A percentile compares a stretch with the other conserved stretches of the same genome.
phyloP scores from a whole-genome alignment of 1,140 invertebrate species.

The Diorhabda carinulata region DNA sequence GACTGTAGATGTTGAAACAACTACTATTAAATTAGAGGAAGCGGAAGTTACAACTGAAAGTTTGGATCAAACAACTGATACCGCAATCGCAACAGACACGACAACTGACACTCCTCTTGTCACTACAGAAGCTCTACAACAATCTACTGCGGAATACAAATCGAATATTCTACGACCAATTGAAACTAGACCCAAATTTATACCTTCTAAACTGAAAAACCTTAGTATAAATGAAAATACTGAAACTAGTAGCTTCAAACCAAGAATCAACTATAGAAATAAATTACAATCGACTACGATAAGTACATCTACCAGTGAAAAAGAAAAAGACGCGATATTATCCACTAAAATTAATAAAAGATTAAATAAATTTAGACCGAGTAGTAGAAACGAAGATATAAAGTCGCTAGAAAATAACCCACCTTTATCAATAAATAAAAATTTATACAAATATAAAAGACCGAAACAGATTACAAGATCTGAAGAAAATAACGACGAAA shows the following conservation, averaged over 20 bases:
- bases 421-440: conserved; percentile 19
- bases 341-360: conserved; percentile 3
- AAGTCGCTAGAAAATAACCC: no score
- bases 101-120: conserved; percentile 9
- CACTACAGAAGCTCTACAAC: conserved; percentile 16
- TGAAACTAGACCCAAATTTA: conserved; percentile 26
- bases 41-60: not conserved
- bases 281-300: not conserved
- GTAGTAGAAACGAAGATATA: conserved; percentile 7
- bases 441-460: conserved; percentile 28
- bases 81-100: conserved; percentile 7
- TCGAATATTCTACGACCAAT: conserved; percentile 28
- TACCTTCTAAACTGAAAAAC: conserved; percentile 9
- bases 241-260: not conserved
- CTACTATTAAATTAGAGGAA: not conserved
- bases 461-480: conserved; percentile 45
- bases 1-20: not conserved
- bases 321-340: not conserved
- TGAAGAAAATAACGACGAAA: conserved; percentile 43
- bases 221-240: conserved; percentile 10
- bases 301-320: not conserved
- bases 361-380: not conserved
- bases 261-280: not conserved
- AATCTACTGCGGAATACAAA: conserved; percentile 19
- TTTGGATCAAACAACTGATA: conserved; percentile 4